phyloP scores from a whole-genome alignment of 2,797 vertebrate genomes.

The Chaunax sp. region DNA sequence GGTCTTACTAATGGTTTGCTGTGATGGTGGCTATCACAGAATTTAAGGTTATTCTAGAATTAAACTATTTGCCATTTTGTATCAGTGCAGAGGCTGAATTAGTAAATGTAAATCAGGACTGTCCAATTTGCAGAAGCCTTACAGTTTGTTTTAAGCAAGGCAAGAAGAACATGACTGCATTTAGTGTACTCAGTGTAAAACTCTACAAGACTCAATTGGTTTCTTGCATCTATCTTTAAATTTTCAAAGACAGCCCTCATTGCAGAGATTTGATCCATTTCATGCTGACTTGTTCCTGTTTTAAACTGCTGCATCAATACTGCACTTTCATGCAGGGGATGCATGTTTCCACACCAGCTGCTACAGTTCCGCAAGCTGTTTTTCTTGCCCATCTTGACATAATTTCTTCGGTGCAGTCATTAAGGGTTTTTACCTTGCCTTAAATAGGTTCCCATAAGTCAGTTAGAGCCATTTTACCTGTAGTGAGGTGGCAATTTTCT shows the following conservation, averaged over 20 bases:
- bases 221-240: conserved; percentile 10
- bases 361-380: conserved; percentile 41
- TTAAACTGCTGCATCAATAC: conserved; percentile 59
- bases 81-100: conserved; percentile 12
- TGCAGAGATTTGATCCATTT: conserved; percentile 18
- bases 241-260: background rate
- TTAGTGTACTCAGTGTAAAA: background rate
- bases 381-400: conserved; percentile 47
- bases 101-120: conserved; percentile 15
- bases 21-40: conserved; percentile 37
- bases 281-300: conserved; percentile 27
- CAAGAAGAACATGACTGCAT: conserved; percentile 8
- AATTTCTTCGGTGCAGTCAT: conserved; percentile 51
- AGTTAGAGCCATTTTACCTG: conserved; percentile 58
- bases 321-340: conserved; percentile 29
- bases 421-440: conserved; percentile 65
- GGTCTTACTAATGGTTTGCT: conserved; percentile 42
- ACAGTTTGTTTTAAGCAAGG: conserved; percentile 6
- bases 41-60: conserved; percentile 42
- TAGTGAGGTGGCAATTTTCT: conserved; percentile 51
- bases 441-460: conserved; percentile 61
- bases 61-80: conserved; percentile 11
- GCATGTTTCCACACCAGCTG: conserved; percentile 19
- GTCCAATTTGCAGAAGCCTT: conserved; percentile 3
- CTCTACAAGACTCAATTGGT: background rate